Conservation (phyloP, 2,888 invertebrate genomes). For the Athalia circularis region DNA sequence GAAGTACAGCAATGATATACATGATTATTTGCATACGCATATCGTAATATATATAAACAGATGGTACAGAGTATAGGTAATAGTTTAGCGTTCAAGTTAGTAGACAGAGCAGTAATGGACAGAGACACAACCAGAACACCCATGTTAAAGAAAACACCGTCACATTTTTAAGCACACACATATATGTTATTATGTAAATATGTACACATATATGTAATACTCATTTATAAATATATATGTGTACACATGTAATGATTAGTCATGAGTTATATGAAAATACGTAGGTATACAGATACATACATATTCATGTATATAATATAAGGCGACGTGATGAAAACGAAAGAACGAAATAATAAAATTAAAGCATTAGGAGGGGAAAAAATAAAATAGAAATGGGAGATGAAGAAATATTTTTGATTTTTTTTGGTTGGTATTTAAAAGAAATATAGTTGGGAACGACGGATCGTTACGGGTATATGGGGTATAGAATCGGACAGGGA, state of each 20-base stretch:
- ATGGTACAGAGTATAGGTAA: conserved; percentile 42
- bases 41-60: conserved; percentile 46
- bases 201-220: conserved; percentile 61
- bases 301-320: conserved; percentile 48
- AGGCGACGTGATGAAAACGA: conserved; percentile 62
- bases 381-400: conserved; percentile 2
- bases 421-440: conserved; percentile 39
- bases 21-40: conserved; percentile 42
- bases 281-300: conserved; percentile 40
- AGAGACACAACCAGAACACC: conserved; percentile 73
- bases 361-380: conserved; percentile 52
- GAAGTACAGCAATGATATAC: conserved; percentile 47
- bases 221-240: conserved; percentile 45
- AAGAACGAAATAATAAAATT: conserved; percentile 64
- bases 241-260: conserved; percentile 15
- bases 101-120: conserved; percentile 72
- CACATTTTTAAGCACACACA: conserved; percentile 60
- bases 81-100: conserved; percentile 52
- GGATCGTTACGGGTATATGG: conserved; percentile 46
- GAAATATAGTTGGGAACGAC: conserved; percentile 47
- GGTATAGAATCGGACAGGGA: conserved; percentile 9
- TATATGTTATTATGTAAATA: conserved; percentile 54
- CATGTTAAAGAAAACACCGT: conserved; percentile 64
- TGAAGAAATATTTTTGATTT: neutral
- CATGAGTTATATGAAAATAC: neutral